phyloP scores from a whole-genome alignment of 2,113 vertebrate species.

The Mesoclemmys tuberculata region DNA sequence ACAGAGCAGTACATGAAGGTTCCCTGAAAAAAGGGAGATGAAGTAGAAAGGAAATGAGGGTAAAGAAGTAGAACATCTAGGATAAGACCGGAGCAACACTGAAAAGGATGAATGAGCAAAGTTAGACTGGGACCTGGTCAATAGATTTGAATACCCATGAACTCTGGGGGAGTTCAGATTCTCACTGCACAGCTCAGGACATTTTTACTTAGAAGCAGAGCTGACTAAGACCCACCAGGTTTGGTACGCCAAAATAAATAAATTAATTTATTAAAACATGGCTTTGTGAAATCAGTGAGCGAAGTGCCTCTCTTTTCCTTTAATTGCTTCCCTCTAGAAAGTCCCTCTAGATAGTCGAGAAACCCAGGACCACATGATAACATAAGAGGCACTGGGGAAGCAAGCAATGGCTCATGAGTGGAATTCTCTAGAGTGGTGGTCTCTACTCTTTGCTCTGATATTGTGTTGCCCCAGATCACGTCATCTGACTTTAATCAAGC shows the following conservation, averaged over 20 bases:
- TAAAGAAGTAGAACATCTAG: neutral
- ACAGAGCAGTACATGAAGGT: neutral
- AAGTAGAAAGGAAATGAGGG: neutral
- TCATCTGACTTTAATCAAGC: neutral
- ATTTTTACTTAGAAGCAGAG: neutral
- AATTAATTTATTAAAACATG: neutral
- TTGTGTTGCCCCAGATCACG: neutral
- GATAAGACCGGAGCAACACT: neutral
- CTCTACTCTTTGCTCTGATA: neutral
- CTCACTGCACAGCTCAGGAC: neutral
- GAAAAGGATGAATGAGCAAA: neutral
- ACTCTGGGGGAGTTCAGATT: neutral
- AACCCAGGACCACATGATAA: neutral
- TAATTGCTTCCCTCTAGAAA: neutral
- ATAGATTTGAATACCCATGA: neutral
- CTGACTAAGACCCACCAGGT: neutral
- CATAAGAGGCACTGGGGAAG: neutral
- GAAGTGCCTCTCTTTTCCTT: neutral
- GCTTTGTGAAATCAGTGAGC: neutral
- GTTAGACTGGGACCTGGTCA: neutral
- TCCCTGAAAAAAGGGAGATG: neutral
- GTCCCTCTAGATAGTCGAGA: neutral
- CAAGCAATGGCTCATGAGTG: neutral
- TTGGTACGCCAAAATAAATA: neutral
- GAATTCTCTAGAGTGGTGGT: neutral